Percentiles rank a stretch among this genome's conserved stretches.
Evolutionary conservation across 2,888 invertebrate species (phyloP).

Genomic region (Meiosimyza decipiens): DNA sequence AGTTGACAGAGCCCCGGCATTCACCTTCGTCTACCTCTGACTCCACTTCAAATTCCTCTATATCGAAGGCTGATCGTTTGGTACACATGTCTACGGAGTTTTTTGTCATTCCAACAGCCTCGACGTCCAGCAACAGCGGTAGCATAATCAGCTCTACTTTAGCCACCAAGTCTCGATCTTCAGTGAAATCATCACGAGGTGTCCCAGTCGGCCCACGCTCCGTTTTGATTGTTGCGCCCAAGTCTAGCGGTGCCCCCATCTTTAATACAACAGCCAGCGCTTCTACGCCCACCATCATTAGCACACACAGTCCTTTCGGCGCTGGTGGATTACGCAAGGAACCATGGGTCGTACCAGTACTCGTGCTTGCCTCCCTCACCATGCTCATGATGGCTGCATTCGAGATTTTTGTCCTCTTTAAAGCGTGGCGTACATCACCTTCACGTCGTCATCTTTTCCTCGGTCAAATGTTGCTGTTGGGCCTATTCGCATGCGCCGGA

Average conservation of each 20-base stretch:
- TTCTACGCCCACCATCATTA: slow-evolving; percentile 59
- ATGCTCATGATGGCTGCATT: slow-evolving; percentile 88
- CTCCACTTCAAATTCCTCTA: slow-evolving; percentile 43
- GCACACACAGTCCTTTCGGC: slow-evolving; percentile 58
- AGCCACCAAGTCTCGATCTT: slow-evolving; percentile 37
- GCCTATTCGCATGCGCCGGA: slow-evolving; percentile 83
- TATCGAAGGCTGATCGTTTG: slow-evolving; percentile 68
- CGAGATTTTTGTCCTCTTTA: slow-evolving; percentile 89
- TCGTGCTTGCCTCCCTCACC: slow-evolving; percentile 84
- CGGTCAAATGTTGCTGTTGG: slow-evolving; percentile 86
- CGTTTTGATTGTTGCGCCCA: slow-evolving; percentile 55
- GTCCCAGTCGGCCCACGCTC: slow-evolving; percentile 51
- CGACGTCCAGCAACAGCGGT: slow-evolving; percentile 53
- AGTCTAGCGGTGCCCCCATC: slow-evolving; percentile 41
- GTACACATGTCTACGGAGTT: slow-evolving; percentile 87
- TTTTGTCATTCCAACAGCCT: slow-evolving; percentile 78
- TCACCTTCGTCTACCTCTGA: not conserved
- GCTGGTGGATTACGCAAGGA: slow-evolving; percentile 73
- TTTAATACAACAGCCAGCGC: slow-evolving; percentile 43
- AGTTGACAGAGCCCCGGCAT: slow-evolving; percentile 26
- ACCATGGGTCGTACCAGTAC: slow-evolving; percentile 90
- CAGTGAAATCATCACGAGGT: slow-evolving; percentile 45
- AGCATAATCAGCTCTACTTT: slow-evolving; percentile 49
- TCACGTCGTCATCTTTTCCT: slow-evolving; percentile 87
- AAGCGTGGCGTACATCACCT: slow-evolving; percentile 84